A percentile compares a stretch with the other conserved stretches of the same genome.
phyloP scores from a whole-genome alignment of 2,113 vertebrate species.

The Cygnus atratus region DNA sequence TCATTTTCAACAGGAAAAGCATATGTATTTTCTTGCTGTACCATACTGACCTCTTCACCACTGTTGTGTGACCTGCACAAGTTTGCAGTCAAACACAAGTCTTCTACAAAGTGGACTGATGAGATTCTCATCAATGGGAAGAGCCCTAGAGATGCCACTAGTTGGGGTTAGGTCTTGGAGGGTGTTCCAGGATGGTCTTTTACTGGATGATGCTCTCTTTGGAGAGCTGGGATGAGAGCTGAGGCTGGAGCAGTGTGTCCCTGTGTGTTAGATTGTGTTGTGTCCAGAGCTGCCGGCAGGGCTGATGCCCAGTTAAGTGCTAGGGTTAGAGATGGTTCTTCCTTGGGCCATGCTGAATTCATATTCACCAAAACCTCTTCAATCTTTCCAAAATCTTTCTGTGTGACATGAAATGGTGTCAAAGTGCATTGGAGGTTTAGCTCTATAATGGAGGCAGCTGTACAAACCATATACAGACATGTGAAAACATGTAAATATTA shows the following conservation, averaged over 20 bases:
- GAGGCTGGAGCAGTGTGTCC: not conserved
- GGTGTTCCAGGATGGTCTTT: not conserved
- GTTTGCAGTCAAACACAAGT: not conserved
- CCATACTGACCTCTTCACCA: not conserved
- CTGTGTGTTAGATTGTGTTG: not conserved
- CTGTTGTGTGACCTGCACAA: not conserved
- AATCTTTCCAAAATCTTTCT: not conserved
- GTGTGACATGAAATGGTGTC: not conserved
- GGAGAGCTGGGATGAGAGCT: not conserved
- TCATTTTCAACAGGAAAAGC: not conserved
- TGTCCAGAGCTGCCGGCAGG: not conserved
- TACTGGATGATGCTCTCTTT: not conserved
- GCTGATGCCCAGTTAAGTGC: not conserved
- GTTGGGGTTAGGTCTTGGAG: not conserved
- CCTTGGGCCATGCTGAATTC: not conserved
- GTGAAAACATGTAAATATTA: not conserved
- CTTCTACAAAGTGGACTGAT: rapidly evolving
- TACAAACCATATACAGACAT: not conserved
- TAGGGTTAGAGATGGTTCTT: not conserved
- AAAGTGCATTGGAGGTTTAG: not conserved
- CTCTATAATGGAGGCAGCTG: rapidly evolving
- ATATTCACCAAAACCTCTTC: not conserved
- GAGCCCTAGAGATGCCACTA: not conserved
- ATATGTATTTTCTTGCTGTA: rapidly evolving
- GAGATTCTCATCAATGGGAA: not conserved